Base-by-base conservation (phyloP, 2,113 vertebrate genomes). In the Psittacula cyanocephala region DNA sequence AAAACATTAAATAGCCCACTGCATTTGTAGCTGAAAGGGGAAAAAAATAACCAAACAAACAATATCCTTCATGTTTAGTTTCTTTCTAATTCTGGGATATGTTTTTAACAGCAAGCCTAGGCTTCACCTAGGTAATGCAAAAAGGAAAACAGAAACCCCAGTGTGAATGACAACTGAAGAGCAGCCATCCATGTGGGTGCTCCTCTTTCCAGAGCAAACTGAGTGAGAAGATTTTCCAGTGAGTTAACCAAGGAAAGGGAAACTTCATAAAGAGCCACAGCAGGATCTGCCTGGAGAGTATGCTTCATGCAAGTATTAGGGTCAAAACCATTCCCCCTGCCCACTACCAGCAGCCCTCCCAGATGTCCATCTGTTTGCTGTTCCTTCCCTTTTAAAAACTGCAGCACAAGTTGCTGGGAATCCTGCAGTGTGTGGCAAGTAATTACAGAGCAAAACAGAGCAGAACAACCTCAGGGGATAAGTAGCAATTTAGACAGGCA, bases 141-240 rank as follows among this genome's bases (percentile, higher is more conserved):
- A 96, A 94, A 91, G 46, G 52, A 71, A 81, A n/a, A 93, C 33
- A 70, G 82, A 91, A 83, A 13, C 10, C 46, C 41, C 46, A 83
- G 33, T 1, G 6, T 33, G 44, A 92, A 84, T 29, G 77, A 81
- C 88, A 94, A 47, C 43, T 81, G 69, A 93, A 91, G 52, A 93
- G 47, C 88, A 86, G 86, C 86, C 93, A 91, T 84, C 90, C 90
- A 65, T 29, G 83, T 60, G 65, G 81, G 82, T 2, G 22, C 78
- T 82, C 60, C 90, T 88, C 69, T 81, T 91, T 94, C 86, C 92
- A 96, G 95, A 96, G 17, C 44, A 62, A 91, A 67, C 50, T 35
- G 35, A 96, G 31, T 22, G 37, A 84, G 81, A 76, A 90, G 49
- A 33, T 91, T 96, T 96, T 96, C 82, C 93, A 95, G 22, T 2